Conservation (phyloP, 2,797 vertebrate genomes). For the Microhierax caerulescens region DNA sequence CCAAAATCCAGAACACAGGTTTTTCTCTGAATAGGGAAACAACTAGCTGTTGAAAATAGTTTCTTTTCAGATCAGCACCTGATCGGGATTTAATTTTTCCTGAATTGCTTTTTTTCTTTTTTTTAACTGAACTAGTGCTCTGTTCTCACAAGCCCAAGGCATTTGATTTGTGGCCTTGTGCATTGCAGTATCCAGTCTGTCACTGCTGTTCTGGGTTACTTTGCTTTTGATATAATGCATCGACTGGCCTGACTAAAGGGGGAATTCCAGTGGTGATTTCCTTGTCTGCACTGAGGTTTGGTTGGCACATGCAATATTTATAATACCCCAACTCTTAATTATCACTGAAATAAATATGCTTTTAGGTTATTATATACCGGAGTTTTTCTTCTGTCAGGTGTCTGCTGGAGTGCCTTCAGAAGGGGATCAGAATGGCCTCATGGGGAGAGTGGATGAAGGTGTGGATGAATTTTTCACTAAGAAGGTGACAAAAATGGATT, state of each 20-base stretch:
- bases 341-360: background rate
- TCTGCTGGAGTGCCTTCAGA: conserved; percentile 81
- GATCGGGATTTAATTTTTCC: background rate
- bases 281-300: background rate
- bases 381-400: conserved; percentile 74
- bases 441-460: conserved; percentile 95
- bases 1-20: background rate
- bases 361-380: background rate
- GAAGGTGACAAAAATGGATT: conserved; percentile 92
- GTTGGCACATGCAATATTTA: background rate
- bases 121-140: background rate
- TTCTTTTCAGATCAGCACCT: background rate
- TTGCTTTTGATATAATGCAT: background rate
- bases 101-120: background rate
- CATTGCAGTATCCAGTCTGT: background rate
- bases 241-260: background rate
- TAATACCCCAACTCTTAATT: background rate
- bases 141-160: background rate
- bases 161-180: background rate
- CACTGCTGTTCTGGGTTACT: background rate
- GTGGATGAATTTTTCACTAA: conserved; percentile 98
- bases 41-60: background rate
- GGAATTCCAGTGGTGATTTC: background rate
- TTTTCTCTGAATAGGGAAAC: background rate
- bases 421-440: conserved; percentile 94